These are phyloP conservation scores for Anableps anableps DNA, from an alignment of 2,797 vertebrate species.

Conservation along the genomic window DNA sequence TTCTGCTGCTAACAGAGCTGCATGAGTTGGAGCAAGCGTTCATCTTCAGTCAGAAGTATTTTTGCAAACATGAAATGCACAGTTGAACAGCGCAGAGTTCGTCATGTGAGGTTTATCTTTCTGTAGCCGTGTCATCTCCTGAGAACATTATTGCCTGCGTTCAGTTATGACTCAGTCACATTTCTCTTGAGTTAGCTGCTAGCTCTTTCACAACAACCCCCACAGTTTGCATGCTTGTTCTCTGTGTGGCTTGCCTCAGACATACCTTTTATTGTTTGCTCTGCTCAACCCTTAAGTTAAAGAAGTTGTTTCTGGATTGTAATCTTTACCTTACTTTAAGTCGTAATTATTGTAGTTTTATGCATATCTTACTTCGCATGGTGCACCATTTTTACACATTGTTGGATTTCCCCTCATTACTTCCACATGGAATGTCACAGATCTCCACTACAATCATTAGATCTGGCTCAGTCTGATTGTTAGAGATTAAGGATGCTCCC, in stretches of 20 bases:
- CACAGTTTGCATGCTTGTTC: not conserved
- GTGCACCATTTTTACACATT: not conserved
- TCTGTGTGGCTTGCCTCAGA: not conserved
- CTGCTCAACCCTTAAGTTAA: not conserved
- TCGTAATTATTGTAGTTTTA: not conserved
- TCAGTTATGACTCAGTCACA: constrained; percentile 14
- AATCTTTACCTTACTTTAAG: no score
- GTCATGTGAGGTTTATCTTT: not conserved
- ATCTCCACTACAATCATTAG: not conserved
- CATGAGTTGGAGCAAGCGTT: not conserved
- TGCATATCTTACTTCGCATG: not conserved
- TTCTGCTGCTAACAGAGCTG: not conserved
- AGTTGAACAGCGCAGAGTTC: not conserved
- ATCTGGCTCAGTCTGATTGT: not conserved
- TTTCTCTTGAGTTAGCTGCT: constrained; percentile 9
- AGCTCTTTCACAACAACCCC: constrained; percentile 20
- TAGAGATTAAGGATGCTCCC: not conserved
- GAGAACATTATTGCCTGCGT: not conserved
- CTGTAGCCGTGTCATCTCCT: constrained; percentile 18
- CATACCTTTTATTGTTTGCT: not conserved
- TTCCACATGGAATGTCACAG: no score
- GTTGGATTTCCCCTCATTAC: not conserved
- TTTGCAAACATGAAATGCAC: not conserved
- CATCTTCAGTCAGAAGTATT: not conserved
- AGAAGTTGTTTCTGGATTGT: not conserved